These are phyloP conservation scores for Camelus dromedarius DNA, from an alignment of 2,113 vertebrate genomes.

Conservation along the genomic window DNA sequence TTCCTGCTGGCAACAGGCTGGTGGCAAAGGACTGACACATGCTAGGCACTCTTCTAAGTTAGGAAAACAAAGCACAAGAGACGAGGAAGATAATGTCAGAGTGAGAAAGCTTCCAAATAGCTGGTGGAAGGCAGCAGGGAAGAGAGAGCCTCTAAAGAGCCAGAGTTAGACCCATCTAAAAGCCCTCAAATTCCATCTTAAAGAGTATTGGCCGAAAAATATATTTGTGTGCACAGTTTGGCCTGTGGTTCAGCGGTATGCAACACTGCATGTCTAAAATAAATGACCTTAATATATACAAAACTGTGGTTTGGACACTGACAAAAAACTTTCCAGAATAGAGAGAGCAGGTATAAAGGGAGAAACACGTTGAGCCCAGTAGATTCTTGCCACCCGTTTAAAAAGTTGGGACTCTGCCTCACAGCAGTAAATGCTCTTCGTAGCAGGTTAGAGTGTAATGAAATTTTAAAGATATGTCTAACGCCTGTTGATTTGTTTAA, in stretches of 20 bases:
- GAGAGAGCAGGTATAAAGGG: background rate
- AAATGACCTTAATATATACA: background rate
- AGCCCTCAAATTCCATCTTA: background rate
- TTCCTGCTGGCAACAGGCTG: background rate
- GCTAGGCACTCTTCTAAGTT: background rate
- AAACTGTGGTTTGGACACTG: background rate
- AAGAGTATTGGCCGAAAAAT: background rate
- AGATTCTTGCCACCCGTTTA: background rate
- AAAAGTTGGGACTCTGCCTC: background rate
- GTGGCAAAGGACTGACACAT: background rate
- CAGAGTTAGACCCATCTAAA: background rate
- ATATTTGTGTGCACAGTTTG: background rate
- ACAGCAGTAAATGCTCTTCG: background rate
- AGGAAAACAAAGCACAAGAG: background rate
- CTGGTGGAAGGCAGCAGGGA: accelerated
- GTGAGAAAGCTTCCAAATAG: background rate
- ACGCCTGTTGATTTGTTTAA: background rate
- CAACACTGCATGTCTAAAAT: background rate
- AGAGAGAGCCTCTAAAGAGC: background rate
- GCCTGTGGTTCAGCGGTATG: background rate
- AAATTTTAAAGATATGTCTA: background rate
- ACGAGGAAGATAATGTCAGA: background rate
- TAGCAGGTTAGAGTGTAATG: background rate
- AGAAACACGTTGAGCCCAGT: background rate
- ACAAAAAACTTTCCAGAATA: background rate